These are phyloP conservation scores for Thrips palmi DNA, from an alignment of 1,140 invertebrate species.

Conservation along the genomic window DNA sequence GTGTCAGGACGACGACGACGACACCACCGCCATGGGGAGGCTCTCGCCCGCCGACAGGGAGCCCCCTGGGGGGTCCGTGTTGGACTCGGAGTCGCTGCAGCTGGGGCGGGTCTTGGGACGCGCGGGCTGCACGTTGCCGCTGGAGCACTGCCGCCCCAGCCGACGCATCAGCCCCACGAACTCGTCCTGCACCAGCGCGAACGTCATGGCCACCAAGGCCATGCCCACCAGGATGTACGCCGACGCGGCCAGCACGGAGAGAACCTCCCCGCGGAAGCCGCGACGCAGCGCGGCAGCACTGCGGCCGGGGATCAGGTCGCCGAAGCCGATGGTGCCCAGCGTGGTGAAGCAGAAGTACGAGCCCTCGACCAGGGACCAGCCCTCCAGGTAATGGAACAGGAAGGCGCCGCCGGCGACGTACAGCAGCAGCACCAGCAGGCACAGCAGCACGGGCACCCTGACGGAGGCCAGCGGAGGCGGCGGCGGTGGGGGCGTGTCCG, in stretches of 20 bases:
- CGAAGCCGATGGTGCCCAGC: constrained; percentile 75
- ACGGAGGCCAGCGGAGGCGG: constrained; percentile 31
- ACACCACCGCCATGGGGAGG: constrained; percentile 33
- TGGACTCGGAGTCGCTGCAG: constrained; percentile 18
- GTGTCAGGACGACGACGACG: constrained; percentile 36
- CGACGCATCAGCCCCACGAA: constrained; percentile 46
- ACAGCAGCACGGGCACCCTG: constrained; percentile 73
- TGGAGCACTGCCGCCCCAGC: constrained; percentile 13
- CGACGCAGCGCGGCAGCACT: constrained; percentile 10
- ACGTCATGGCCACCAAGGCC: constrained; percentile 91
- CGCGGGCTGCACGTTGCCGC: constrained; percentile 18
- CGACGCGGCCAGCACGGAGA: constrained; percentile 59
- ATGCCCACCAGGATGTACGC: constrained; percentile 86
- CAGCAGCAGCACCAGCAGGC: constrained; percentile 68
- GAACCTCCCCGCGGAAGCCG: constrained; percentile 47
- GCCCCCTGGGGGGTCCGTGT: constrained; percentile 23
- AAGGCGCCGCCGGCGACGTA: constrained; percentile 84
- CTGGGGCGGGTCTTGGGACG: constrained; percentile 19
- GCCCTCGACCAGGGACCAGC: constrained; percentile 80
- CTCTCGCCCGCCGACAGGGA: constrained; percentile 29
- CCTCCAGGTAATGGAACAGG: constrained; percentile 75
- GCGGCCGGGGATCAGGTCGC: constrained; percentile 49
- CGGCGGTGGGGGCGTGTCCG: constrained; percentile 20
- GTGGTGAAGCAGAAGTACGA: constrained; percentile 92
- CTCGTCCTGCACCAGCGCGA: constrained; percentile 88